Evolutionary conservation across 2,797 vertebrate genomes (phyloP), one percentile per base, ranked within the genome.

Genomic region (Pangasius macronema): DNA sequence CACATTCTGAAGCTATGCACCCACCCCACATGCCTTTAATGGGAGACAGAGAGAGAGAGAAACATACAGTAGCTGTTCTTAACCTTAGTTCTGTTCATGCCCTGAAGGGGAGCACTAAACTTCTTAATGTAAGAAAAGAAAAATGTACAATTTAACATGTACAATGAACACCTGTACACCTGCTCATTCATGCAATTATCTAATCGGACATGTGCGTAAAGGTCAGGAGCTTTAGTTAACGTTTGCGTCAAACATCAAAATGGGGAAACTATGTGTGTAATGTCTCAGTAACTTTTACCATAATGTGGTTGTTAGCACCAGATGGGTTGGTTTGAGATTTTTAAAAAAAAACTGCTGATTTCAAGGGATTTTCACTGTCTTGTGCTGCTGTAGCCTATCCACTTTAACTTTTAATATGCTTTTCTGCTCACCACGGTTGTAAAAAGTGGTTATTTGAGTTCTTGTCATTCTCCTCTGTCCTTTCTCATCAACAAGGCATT

Each of bases 21-120:
- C 92, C 95, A 72, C 96, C 96, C 97, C 97, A 97, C 84, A 94
- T 94, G 90, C 96, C 97, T 97, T 91, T 8, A 91, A 90, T 9
- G 3, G 39, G 36, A 76, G 55, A 85, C 51, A 89, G 16, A 83
- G 20, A 86, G 22, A 86, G 22, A 82, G 24, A 72, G 39, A 85
- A 72, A 61, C 30, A 57, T 27, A 59, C 5, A 42, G 22, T 18
- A 77, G 51, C 13, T 73, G 20, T 27, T 24, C 36, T 70, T 70
- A 20, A 10, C 8, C 6, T 42, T 72, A 22, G 68, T 9, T 42
- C 27, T 30, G 0, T 18, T 76, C 14, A 76, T 76, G 42, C 42
- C 33, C 57, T 13, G 39, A 46, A 84, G 70, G 81, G 13, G 42
- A 51, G 39, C 24, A 51, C 68, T 49, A 63, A 39, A 68, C 16